A percentile compares a stretch with the other conserved stretches of the same genome.
Evolutionary conservation across 2,888 invertebrate species (phyloP).

Genomic region (Drosophila atripex): DNA sequence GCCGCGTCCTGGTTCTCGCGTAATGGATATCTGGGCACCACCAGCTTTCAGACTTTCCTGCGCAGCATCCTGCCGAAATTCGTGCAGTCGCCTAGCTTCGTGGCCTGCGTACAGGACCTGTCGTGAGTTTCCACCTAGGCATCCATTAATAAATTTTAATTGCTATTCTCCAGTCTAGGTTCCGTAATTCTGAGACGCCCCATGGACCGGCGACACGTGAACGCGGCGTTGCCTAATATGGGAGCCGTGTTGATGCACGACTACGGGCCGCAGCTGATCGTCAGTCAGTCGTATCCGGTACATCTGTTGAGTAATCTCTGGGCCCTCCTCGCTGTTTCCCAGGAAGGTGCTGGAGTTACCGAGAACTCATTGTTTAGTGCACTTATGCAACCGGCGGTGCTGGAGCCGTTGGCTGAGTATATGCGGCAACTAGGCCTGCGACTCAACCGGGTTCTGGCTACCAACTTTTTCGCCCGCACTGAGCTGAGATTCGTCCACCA

Average conservation of each 20-base stretch:
- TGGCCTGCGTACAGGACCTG: conserved; percentile 67
- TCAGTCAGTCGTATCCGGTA: conserved; percentile 81
- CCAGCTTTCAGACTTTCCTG: conserved; percentile 71
- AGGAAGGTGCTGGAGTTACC: conserved; percentile 28
- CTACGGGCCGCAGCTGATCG: conserved; percentile 79
- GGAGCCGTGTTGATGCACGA: conserved; percentile 80
- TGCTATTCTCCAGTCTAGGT: conserved; percentile 57
- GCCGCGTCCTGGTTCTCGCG: conserved; percentile 75
- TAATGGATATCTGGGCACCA: conserved; percentile 48
- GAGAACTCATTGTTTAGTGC: conserved; percentile 66
- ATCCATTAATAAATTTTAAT: conserved; percentile 20
- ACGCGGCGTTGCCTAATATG: conserved; percentile 80
- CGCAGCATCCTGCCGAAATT: conserved; percentile 79
- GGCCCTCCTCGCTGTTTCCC: conserved; percentile 69
- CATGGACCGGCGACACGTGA: conserved; percentile 80
- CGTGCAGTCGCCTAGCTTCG: conserved; percentile 72
- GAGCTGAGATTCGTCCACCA: conserved; percentile 85
- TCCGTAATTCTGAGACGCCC: conserved; percentile 76
- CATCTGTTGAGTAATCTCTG: conserved; percentile 79
- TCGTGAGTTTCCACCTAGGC: conserved; percentile 60
- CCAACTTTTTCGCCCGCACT: conserved; percentile 85
- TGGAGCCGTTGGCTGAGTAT: conserved; percentile 75
- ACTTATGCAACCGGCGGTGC: conserved; percentile 68
- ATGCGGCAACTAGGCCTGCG: conserved; percentile 60
- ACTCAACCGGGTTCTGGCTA: conserved; percentile 74